Evolutionary conservation across 2,797 vertebrate species (phyloP).

Genomic region (Danio aesculapii): DNA sequence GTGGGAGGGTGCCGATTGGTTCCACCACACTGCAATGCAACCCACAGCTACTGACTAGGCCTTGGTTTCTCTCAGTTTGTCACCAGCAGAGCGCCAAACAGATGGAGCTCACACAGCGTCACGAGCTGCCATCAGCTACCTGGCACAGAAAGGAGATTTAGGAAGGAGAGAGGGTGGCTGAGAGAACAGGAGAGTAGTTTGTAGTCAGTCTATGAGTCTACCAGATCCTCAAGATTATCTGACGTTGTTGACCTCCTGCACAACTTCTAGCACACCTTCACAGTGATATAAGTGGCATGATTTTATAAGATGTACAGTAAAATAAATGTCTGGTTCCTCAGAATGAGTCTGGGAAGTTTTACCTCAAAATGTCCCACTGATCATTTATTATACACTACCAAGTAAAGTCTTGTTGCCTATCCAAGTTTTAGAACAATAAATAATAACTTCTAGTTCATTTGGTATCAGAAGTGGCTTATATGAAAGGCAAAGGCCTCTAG

Average conservation of each 20-base stretch:
- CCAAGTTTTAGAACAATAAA: too few relatives aligned
- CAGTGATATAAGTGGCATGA: too few relatives aligned
- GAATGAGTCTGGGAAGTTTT: background rate
- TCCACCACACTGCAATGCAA: constrained; percentile 34
- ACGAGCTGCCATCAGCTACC: constrained; percentile 44
- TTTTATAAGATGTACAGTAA: too few relatives aligned
- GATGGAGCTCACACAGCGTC: constrained; percentile 48
- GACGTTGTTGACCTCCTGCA: constrained; percentile 6
- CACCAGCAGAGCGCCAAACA: constrained; percentile 50
- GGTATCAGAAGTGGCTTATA: too few relatives aligned
- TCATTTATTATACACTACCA: too few relatives aligned
- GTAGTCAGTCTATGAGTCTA: background rate
- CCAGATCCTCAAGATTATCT: constrained; percentile 3
- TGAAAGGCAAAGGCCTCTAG: too few relatives aligned
- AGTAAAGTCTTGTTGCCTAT: too few relatives aligned
- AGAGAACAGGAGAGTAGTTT: constrained; percentile 6
- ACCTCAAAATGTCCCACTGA: background rate
- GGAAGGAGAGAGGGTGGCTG: background rate
- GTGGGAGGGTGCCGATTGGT: constrained; percentile 55
- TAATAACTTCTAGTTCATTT: too few relatives aligned
- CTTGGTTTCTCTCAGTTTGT: constrained; percentile 33
- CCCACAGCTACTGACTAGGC: constrained; percentile 39
- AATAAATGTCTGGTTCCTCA: too few relatives aligned
- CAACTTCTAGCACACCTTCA: background rate
- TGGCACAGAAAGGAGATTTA: constrained; percentile 18